These are phyloP conservation scores for Pycnonotus jocosus DNA, from an alignment of 2,113 vertebrate genomes.

Conservation along the genomic window DNA sequence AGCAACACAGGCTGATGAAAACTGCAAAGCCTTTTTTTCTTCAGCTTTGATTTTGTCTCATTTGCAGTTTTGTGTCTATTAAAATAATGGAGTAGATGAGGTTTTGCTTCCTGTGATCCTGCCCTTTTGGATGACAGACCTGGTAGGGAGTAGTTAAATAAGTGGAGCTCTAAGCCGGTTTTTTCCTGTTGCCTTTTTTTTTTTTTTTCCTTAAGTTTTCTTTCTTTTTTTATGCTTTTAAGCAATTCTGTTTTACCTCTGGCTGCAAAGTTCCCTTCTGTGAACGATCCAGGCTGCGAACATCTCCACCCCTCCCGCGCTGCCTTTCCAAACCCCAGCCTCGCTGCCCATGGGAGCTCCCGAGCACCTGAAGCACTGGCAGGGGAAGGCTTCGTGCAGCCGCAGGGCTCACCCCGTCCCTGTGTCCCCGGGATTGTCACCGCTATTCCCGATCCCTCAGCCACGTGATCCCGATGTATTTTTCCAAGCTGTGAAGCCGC, in stretches of 20 bases:
- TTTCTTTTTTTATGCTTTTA: not conserved
- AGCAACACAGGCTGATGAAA: not conserved
- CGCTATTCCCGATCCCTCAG: not conserved
- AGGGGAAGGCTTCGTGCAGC: not conserved
- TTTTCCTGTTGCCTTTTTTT: not conserved
- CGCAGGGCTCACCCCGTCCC: not conserved
- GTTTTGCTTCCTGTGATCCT: not conserved
- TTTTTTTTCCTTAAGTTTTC: too few relatives aligned
- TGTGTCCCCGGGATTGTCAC: not conserved
- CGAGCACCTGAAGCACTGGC: rapidly evolving
- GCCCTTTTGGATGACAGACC: not conserved
- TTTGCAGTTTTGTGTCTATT: not conserved
- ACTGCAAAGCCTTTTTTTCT: not conserved
- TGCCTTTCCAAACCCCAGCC: rapidly evolving
- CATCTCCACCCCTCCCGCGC: rapidly evolving
- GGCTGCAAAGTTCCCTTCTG: not conserved
- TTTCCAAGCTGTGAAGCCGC: slow-evolving; percentile 67
- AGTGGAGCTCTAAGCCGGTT: not conserved
- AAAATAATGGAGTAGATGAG: not conserved
- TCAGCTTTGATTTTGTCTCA: not conserved
- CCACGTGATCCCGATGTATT: slow-evolving; percentile 66
- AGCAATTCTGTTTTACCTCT: not conserved
- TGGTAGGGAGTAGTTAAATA: not conserved
- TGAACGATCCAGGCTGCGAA: not conserved
- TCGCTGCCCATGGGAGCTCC: rapidly evolving